phyloP scores from a whole-genome alignment of 2,797 vertebrate genomes.

The Paedocypris micromegethes region DNA sequence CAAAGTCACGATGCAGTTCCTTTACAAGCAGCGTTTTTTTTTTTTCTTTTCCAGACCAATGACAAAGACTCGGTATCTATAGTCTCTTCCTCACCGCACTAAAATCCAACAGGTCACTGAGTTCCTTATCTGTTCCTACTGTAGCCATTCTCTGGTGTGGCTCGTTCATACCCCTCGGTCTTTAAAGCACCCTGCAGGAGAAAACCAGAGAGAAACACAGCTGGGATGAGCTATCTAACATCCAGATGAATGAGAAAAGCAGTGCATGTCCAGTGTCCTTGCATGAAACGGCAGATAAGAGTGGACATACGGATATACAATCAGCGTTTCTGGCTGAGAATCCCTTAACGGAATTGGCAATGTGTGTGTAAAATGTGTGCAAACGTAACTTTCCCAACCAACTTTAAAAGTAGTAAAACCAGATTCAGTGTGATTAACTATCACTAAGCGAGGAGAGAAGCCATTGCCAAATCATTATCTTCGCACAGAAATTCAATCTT shows the following conservation, averaged over 20 bases:
- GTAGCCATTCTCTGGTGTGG: conserved; percentile 95
- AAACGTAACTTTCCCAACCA: no score
- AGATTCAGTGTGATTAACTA: background rate
- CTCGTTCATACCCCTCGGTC: conserved; percentile 78
- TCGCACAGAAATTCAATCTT: conserved; percentile 8
- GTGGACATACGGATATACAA: conserved; percentile 1
- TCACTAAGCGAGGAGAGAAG: background rate
- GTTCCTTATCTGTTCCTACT: conserved; percentile 98
- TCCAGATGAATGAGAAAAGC: conserved; percentile 31
- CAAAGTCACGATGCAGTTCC: background rate
- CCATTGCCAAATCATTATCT: conserved; percentile 13
- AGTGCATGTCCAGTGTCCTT: conserved; percentile 1
- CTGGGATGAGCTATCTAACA: conserved; percentile 25
- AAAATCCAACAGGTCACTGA: conserved; percentile 99
- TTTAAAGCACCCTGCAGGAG: conserved; percentile 77
- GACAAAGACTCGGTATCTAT: conserved; percentile 36
- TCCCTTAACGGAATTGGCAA: no score
- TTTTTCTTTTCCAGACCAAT: background rate
- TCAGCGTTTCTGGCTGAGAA: background rate
- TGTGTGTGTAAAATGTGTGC: no score
- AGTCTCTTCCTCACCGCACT: conserved; percentile 88
- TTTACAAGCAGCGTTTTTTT: conserved; percentile 11
- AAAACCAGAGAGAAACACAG: conserved; percentile 64
- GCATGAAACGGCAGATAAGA: background rate
- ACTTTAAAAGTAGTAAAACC: background rate